Base-by-base conservation (phyloP, 2,797 vertebrate species). In the Tragopan temminckii region DNA sequence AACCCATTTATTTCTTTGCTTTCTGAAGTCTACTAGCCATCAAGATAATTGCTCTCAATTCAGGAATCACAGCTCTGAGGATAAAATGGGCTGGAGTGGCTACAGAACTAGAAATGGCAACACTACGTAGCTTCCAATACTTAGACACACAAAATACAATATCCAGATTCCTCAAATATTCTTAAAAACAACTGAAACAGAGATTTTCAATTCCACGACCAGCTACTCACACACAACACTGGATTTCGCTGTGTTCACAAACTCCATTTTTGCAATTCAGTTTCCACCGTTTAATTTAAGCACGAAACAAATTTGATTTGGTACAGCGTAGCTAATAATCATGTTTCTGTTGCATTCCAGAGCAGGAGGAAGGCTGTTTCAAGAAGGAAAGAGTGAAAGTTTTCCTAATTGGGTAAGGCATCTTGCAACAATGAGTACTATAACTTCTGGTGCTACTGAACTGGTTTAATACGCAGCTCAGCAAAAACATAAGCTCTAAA, bases 381-480 rank as follows among this genome's bases (percentile, higher is more conserved):
- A 70, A 86, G 55, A 15, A 88, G 25, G 9, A 77, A 86, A 77
- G 57, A 58, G 8, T 25, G 40, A 74, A 84, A 7, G 24, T 75
- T 95, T 93, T 85, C 89, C 76, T 80, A 78, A 59, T 2, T 62
- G 53, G 62, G 16, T 78, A 90, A 89, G 38, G 84, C 45, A 92
- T 63, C 45, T 87, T 66, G 42, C 64, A 81, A 57, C 38, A 82
- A 50, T 9, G 36, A 88, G 45, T 43, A 53, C 31, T 17, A 3
- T 1, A 16, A 64, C 29, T 55, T n/a, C 71, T 83, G 53, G 45
- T 77, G 40, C 33, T 91, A 24, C 35, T 67, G 57, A 67, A 63
- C 55, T 38, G 29, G 20, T 77, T 70, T 94, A 71, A 35, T 63
- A 43, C 81, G 67, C 52, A 70, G 40, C 35, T 67, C 38, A 52